phyloP scores from a whole-genome alignment of 2,888 invertebrate species.

The Lasioglossum zephyrum region DNA sequence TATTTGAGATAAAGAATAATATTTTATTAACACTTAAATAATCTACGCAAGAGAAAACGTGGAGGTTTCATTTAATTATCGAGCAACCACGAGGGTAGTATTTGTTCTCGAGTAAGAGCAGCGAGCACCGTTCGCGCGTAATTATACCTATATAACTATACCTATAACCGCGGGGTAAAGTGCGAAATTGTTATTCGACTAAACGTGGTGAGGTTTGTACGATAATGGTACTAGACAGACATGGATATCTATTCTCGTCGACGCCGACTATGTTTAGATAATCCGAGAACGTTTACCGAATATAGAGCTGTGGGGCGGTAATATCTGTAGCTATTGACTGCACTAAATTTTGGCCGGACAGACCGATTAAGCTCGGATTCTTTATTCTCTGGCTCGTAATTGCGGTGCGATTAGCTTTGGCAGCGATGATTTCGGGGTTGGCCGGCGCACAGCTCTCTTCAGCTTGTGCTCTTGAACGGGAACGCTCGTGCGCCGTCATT shows the following conservation, averaged over 20 bases:
- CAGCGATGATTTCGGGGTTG: constrained; percentile 35
- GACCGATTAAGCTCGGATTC: constrained; percentile 28
- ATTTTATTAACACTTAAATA: not conserved
- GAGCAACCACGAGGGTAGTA: not conserved
- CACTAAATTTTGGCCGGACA: constrained; percentile 40
- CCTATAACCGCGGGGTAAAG: not conserved
- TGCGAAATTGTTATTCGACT: constrained; percentile 5
- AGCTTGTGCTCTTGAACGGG: not conserved
- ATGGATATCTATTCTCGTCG: constrained; percentile 41
- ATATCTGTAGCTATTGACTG: constrained; percentile 25
- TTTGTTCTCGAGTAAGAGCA: not conserved
- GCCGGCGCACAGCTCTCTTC: constrained; percentile 32
- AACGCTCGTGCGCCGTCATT: not conserved
- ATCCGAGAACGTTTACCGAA: constrained; percentile 49
- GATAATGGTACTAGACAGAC: constrained; percentile 26
- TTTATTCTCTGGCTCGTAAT: constrained; percentile 39
- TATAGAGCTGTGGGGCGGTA: constrained; percentile 37
- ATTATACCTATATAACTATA: not conserved
- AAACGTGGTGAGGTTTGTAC: not conserved
- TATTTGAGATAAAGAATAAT: not conserved
- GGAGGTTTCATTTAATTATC: not conserved
- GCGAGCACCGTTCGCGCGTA: not conserved
- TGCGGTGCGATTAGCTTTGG: constrained; percentile 45
- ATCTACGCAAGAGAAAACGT: no score
- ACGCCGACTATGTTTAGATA: constrained; percentile 53